Evolutionary conservation across 1,140 invertebrate genomes (phyloP), one percentile per base, ranked within the genome.

Genomic region (Probaryconus sp.): DNA sequence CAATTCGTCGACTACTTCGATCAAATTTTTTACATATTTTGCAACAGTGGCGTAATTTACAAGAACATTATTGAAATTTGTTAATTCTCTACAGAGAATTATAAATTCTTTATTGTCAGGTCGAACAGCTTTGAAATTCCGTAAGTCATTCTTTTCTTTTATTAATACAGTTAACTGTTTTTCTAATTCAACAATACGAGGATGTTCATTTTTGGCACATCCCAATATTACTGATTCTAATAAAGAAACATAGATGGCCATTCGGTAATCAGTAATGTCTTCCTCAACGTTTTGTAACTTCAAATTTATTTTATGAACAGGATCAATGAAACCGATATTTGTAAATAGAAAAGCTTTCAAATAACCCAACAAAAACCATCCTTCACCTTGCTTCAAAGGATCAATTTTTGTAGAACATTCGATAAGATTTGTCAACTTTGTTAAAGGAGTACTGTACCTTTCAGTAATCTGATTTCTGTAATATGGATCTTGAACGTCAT

Each of bases 301-400:
- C 0, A 95, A 79, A 1, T 89, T 85, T 28, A 92, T 89, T 80
- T 94, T 95, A 37, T 92, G 89, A 0, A 94, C 90, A 1, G 94
- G 93, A 88, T 96, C 95, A 10, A 96, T 91, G 20, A 78, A 65
- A 9, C 86, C 88, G 1, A 90, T 64, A 38, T 85, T 84, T 0
- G 82, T 65, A 47, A 89, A 89, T 0, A 90, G 47, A 33, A 83
- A 77, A 3, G 88, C 35, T 42, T 89, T 79, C 21, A 89, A 31
- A 55, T 84, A 82, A 7, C 88, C 88, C 2, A 89, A 38, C 2
- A 83, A 61, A 21, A 82, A 55, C 89, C 89, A 90, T 0, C 76
- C 56, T 67, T 65, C 63, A 2, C 85, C 85, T 37, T 80, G 76
- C 30, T 56, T 55, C 11, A 47, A 14, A n/a, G 33, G 3, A 50